phyloP scores from a whole-genome alignment of 2,888 invertebrate species.

The Anthophora plumipes region DNA sequence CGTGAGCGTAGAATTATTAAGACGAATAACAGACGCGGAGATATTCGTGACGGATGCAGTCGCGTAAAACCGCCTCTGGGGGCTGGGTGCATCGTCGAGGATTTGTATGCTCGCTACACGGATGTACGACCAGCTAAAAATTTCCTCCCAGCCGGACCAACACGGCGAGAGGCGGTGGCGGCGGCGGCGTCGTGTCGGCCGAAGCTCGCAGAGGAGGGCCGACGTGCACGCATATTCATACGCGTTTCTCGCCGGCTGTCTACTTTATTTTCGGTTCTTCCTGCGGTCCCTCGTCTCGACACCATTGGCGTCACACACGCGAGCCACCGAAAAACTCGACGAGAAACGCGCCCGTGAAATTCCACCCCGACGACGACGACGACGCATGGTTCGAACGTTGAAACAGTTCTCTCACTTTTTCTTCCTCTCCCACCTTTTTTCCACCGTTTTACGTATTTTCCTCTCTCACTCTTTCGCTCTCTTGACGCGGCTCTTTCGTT shows the following conservation, averaged over 20 bases:
- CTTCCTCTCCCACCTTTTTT: background rate
- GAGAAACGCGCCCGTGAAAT: conserved; percentile 59
- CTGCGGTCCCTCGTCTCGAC: conserved; percentile 68
- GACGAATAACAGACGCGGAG: conserved; percentile 30
- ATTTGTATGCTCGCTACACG: conserved; percentile 47
- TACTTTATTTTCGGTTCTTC: conserved; percentile 81
- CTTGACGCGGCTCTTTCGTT: too few relatives aligned
- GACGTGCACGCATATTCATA: conserved; percentile 66
- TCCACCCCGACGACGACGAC: conserved; percentile 32
- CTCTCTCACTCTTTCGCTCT: background rate
- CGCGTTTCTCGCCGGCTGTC: conserved; percentile 69
- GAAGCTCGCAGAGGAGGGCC: conserved; percentile 39
- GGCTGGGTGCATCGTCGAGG: conserved; percentile 25
- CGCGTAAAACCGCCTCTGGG: conserved; percentile 39
- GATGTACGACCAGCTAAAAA: conserved; percentile 67
- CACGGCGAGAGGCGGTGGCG: conserved; percentile 38
- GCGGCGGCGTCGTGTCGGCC: too few relatives aligned
- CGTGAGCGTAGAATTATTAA: conserved; percentile 32
- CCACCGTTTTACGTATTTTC: background rate
- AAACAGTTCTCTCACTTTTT: conserved; percentile 6
- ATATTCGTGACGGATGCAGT: conserved; percentile 45
- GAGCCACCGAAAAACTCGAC: conserved; percentile 63
- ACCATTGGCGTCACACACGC: conserved; percentile 70
- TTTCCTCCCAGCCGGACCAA: conserved; percentile 63
- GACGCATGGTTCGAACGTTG: background rate